These are phyloP conservation scores for Drosophila funebris DNA, from an alignment of 1,140 invertebrate species.

Conservation along the genomic window DNA sequence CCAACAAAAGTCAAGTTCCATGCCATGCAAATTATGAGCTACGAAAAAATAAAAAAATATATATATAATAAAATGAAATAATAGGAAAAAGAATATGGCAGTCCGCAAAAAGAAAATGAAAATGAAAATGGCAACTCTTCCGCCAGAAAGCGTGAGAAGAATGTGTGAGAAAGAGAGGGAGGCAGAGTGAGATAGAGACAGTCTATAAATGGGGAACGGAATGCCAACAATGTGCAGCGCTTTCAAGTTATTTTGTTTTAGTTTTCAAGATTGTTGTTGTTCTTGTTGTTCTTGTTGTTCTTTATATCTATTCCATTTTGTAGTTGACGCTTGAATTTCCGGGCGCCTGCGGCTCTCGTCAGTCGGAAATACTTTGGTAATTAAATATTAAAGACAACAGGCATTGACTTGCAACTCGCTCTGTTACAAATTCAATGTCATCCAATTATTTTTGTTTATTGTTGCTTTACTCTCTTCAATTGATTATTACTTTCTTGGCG, in stretches of 20 bases:
- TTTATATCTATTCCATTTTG: constrained; percentile 46
- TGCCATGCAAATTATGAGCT: constrained; percentile 76
- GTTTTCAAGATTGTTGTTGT: constrained; percentile 26
- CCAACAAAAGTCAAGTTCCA: constrained; percentile 72
- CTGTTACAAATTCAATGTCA: constrained; percentile 45
- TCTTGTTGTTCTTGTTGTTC: no score
- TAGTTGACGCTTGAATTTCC: constrained; percentile 72
- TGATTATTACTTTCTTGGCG: background rate
- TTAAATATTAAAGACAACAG: constrained; percentile 67
- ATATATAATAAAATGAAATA: constrained; percentile 36
- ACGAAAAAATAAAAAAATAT: constrained; percentile 35
- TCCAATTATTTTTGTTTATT: constrained; percentile 70
- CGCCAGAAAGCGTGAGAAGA: constrained; percentile 21
- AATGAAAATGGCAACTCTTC: constrained; percentile 76
- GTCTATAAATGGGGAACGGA: constrained; percentile 10
- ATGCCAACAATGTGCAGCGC: constrained; percentile 50
- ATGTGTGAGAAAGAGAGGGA: background rate
- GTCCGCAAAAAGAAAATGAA: constrained; percentile 54
- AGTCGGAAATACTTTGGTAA: constrained; percentile 69
- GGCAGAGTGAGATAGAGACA: no score
- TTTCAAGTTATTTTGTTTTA: constrained; percentile 54
- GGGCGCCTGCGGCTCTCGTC: constrained; percentile 32
- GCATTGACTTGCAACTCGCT: constrained; percentile 15
- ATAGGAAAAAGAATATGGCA: constrained; percentile 38
- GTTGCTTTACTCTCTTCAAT: constrained; percentile 24